Evolutionary conservation across 2,888 invertebrate genomes (phyloP), one percentile per base, ranked within the genome.

Genomic region (Diadegma fenestrale): DNA sequence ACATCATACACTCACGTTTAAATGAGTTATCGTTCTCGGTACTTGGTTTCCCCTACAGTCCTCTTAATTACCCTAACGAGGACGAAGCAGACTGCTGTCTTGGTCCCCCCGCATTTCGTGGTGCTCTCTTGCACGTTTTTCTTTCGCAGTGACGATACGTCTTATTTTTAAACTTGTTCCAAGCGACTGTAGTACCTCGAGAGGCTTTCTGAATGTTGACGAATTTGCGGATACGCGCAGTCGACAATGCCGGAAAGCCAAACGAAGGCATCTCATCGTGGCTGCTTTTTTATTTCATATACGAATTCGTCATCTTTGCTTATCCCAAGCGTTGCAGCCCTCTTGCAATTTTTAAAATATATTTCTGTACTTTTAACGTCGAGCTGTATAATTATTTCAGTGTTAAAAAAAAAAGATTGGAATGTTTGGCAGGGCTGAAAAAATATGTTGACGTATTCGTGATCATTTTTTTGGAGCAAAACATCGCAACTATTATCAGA

Each of bases 61-160:
- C 88, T 89, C 90, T 88, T 88, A 89, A 91, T 91, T 91, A 91
- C 88, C 90, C 89, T 91, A 91, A 91, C 91, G 91, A 91, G 91
- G 87, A 88, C 87, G 90, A 90, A 90, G 33, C 80, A 68, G 80
- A 80, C 37, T 37, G 68, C 66, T 63, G 78, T 76, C 85, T 80
- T 66, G 51, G 75, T 77, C 73, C 76, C 71, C 85, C 72, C 79
- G 61, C 76, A 51, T 26, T 68, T 45, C 48, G 51, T 26, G 17
- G 41, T 77, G 51, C 58, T 69, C 51, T 77, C 45, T 63, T 48
- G 63, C 54, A 71, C 64, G 71, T 80, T 85, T 82, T 68, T 82
- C 68, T 72, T 51, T 71, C 64, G 48, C 48, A 71, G 37, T 14
- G n/a, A 77, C 84, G 82, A 78, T 85, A 91, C 81, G 88, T 91